These are phyloP conservation scores for Masnerella sp. DNA, from an alignment of 2,888 invertebrate species.

Conservation along the genomic window DNA sequence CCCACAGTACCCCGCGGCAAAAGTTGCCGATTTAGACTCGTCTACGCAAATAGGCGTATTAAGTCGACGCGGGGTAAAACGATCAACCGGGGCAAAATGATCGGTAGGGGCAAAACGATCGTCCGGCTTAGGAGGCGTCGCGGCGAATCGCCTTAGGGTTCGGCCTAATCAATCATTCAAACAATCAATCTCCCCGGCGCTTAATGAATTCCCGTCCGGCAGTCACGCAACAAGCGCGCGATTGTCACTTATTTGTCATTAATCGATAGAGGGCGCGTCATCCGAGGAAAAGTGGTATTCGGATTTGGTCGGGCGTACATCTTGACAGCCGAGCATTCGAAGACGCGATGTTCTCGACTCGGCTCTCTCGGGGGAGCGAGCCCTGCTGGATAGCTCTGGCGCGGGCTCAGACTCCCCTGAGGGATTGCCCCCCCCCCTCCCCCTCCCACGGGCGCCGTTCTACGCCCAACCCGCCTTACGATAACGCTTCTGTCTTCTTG, in stretches of 20 bases:
- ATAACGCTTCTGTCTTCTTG: slow-evolving; percentile 63
- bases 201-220: slow-evolving; percentile 47
- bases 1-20: too few species aligned
- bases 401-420: slow-evolving; percentile 74
- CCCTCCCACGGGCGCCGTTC: slow-evolving; percentile 55
- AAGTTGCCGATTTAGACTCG: too few species aligned
- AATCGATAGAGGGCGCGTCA: slow-evolving; percentile 70
- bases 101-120: too few species aligned
- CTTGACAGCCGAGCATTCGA: slow-evolving; percentile 69
- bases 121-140: too few species aligned
- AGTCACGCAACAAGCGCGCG: slow-evolving; percentile 41
- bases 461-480: slow-evolving; percentile 62
- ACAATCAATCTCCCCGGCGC: slow-evolving; percentile 46
- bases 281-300: slow-evolving; percentile 66
- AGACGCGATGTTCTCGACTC: slow-evolving; percentile 59
- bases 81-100: too few species aligned
- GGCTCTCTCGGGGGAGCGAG: slow-evolving; percentile 67
- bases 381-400: slow-evolving; percentile 72
- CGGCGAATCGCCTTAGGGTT: slow-evolving; percentile 47
- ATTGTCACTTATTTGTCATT: slow-evolving; percentile 66
- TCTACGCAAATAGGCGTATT: too few species aligned
- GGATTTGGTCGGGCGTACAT: slow-evolving; percentile 66
- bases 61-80: too few species aligned
- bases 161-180: slow-evolving; percentile 53
- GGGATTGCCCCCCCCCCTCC: slow-evolving; percentile 60